These are phyloP conservation scores for Drosophila recens DNA, from an alignment of 2,888 invertebrate species.

Conservation along the genomic window DNA sequence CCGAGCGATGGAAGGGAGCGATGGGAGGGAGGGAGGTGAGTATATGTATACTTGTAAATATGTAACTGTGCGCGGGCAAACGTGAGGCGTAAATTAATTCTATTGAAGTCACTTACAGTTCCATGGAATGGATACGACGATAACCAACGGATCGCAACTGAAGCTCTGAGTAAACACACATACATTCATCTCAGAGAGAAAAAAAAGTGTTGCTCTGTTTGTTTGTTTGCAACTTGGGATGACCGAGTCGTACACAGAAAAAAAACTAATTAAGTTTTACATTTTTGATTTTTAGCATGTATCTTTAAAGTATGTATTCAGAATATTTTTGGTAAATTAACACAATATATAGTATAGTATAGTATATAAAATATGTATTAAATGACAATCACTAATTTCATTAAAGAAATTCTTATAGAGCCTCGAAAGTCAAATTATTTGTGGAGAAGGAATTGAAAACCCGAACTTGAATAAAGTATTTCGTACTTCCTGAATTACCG, in stretches of 20 bases:
- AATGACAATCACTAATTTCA: too few species aligned
- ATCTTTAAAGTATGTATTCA: too few species aligned
- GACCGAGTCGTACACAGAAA: slow-evolving; percentile 18
- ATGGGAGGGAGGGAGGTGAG: background rate
- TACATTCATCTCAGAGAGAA: slow-evolving; percentile 23
- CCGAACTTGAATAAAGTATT: background rate
- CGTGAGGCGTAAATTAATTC: slow-evolving; percentile 85
- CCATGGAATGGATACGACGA: slow-evolving; percentile 66
- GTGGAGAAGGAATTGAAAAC: too few species aligned
- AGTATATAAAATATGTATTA: too few species aligned
- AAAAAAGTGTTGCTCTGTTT: slow-evolving; percentile 53
- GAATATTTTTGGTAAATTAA: too few species aligned
- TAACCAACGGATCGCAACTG: slow-evolving; percentile 45
- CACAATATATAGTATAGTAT: too few species aligned
- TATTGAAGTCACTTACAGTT: slow-evolving; percentile 81
- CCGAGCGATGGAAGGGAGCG: background rate
- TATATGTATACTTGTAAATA: slow-evolving; percentile 15
- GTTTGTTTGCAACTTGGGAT: slow-evolving; percentile 61
- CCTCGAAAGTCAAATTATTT: too few species aligned
- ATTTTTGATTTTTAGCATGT: too few species aligned
- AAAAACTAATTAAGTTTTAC: too few species aligned
- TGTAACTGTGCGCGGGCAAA: slow-evolving; percentile 63
- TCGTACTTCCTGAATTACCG: too few species aligned
- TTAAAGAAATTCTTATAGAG: too few species aligned
- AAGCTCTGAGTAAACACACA: slow-evolving; percentile 45